A percentile compares a stretch with the other conserved stretches of the same genome.
Conservation (phyloP, 2,797 vertebrate genomes). For the Sciurus carolinensis region DNA sequence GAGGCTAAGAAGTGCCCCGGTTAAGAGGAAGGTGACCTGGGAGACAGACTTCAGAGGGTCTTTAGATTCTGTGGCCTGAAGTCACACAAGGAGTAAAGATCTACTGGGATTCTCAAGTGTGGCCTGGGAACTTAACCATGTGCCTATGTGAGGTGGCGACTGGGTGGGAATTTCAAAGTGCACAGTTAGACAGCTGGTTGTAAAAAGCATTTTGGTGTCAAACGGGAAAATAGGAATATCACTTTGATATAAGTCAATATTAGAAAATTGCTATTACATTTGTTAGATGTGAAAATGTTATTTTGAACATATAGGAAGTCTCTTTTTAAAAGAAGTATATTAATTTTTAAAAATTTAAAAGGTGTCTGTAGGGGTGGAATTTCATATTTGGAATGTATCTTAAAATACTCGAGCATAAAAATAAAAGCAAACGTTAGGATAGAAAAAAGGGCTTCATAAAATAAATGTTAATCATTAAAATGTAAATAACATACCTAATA, state of each 20-base stretch:
- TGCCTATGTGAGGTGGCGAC: no score
- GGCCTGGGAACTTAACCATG: no score
- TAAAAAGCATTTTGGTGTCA: neutral
- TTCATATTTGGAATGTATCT: neutral
- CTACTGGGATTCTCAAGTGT: no score
- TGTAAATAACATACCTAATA: neutral
- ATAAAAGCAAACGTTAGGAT: neutral
- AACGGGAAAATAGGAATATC: neutral
- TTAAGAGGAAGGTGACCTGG: neutral
- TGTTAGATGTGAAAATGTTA: neutral
- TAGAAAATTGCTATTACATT: neutral
- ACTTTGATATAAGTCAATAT: slow-evolving; percentile 21
- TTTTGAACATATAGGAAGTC: neutral
- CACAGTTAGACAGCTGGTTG: neutral
- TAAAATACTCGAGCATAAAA: slow-evolving; percentile 42
- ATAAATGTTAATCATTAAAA: neutral
- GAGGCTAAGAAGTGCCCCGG: neutral
- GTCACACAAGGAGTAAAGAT: neutral
- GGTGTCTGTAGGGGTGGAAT: neutral
- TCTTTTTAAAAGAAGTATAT: neutral
- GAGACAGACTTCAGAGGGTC: neutral
- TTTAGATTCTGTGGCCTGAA: neutral
- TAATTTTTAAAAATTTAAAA: neutral
- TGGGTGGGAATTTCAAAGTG: neutral
- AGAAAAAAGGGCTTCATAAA: neutral